phyloP scores from a whole-genome alignment of 2,888 invertebrate genomes.

The Pachycephus smyrnensis region DNA sequence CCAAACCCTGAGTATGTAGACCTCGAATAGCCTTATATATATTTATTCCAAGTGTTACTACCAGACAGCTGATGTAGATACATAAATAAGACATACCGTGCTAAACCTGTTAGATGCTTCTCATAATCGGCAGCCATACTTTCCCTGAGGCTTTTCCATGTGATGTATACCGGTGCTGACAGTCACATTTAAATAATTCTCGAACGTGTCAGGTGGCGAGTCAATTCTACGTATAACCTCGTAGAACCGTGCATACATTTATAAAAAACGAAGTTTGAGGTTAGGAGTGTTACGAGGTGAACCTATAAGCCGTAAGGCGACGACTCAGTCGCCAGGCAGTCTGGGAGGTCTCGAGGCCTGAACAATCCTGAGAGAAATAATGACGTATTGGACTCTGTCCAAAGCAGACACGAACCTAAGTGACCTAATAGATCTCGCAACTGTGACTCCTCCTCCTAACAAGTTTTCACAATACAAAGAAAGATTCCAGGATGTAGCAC shows the following conservation, averaged over 20 bases:
- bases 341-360: slow-evolving; percentile 11
- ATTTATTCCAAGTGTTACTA: neutral
- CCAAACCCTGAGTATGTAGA: neutral
- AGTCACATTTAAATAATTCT: neutral
- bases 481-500: neutral
- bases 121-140: neutral
- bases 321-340: slow-evolving; percentile 17
- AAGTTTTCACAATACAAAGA: neutral
- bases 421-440: neutral
- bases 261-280: slow-evolving; percentile 1
- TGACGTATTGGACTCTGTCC: slow-evolving; percentile 8
- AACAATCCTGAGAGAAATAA: neutral
- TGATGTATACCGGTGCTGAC: neutral
- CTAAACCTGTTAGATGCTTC: neutral
- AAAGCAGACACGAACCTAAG: neutral
- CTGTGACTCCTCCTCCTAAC: neutral
- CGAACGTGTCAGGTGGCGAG: neutral
- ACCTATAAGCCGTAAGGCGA: neutral
- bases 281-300: neutral
- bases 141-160: neutral
- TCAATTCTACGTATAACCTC: neutral
- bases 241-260: neutral
- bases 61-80: neutral
- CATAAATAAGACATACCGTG: neutral
- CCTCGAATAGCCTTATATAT: neutral